Percentiles rank a stretch among this genome's conserved stretches.
Evolutionary conservation across 2,888 invertebrate genomes (phyloP).

Genomic region (Hipparchia semele): DNA sequence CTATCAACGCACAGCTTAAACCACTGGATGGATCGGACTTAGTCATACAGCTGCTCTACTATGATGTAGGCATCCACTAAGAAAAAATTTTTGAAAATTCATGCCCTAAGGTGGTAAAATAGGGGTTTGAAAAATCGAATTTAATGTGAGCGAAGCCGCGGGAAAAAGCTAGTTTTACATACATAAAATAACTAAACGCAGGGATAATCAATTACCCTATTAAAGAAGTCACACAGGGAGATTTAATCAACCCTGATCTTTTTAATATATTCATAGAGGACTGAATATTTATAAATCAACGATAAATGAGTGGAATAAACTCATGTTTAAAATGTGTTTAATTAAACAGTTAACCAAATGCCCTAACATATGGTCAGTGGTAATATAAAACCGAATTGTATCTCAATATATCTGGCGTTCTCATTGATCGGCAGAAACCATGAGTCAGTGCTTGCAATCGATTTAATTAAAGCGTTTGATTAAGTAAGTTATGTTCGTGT

Average conservation of each 20-base stretch:
- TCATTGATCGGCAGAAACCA: conserved; percentile 34
- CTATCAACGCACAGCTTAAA: too few species aligned
- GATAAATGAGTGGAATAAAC: conserved; percentile 2
- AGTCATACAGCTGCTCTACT: too few species aligned
- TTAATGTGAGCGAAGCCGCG: too few species aligned
- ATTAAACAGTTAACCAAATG: conserved; percentile 26
- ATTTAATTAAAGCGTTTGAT: conserved; percentile 26
- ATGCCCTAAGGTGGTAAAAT: too few species aligned
- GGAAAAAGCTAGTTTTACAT: too few species aligned
- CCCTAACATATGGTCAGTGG: conserved; percentile 30
- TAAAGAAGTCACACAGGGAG: conserved; percentile 15
- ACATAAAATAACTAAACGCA: not conserved
- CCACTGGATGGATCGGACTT: too few species aligned
- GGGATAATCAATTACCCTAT: not conserved
- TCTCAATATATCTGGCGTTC: conserved; percentile 18
- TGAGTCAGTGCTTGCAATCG: conserved; percentile 12
- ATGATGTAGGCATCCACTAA: too few species aligned
- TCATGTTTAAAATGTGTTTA: too few species aligned
- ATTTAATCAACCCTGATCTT: conserved; percentile 18
- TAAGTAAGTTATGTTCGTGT: conserved; percentile 17
- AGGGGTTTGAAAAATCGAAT: too few species aligned
- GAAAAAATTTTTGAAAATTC: too few species aligned
- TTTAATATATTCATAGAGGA: conserved; percentile 11
- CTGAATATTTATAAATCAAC: not conserved
- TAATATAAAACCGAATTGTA: conserved; percentile 27